phyloP scores from a whole-genome alignment of 1,140 invertebrate species.

The Sycobia sp. region DNA sequence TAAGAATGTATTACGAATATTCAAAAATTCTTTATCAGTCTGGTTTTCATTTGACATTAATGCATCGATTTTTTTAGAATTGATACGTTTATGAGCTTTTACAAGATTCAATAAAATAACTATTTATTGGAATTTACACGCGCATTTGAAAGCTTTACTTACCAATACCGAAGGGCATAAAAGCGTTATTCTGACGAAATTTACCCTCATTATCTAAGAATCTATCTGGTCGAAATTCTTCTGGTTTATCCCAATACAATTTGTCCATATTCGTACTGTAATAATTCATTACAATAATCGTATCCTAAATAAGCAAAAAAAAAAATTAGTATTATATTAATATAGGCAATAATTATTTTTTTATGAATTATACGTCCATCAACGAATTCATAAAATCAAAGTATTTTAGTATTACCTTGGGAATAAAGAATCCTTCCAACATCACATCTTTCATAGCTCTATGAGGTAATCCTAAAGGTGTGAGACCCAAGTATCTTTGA shows the following conservation, averaged over 20 bases:
- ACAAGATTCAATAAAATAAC: no score
- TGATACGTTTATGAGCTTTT: no score
- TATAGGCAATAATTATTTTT: background rate
- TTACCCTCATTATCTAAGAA: conserved; percentile 71
- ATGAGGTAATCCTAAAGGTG: conserved; percentile 69
- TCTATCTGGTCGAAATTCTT: conserved; percentile 73
- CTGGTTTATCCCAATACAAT: conserved; percentile 71
- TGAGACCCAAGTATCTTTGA: conserved; percentile 65
- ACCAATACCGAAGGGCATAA: conserved; percentile 77
- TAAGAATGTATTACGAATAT: no score
- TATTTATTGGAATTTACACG: no score
- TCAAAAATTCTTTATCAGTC: no score
- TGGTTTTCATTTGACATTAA: no score
- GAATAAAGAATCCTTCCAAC: conserved; percentile 68
- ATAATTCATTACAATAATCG: conserved; percentile 65
- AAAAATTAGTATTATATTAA: background rate
- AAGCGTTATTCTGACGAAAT: conserved; percentile 63
- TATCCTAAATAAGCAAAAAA: conserved; percentile 58
- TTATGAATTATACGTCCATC: background rate
- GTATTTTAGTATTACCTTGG: conserved; percentile 61
- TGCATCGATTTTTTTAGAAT: no score
- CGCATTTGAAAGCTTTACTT: no score
- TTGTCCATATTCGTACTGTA: conserved; percentile 73
- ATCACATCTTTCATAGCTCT: conserved; percentile 62
- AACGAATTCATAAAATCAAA: background rate